Conservation (phyloP, 2,113 vertebrate species). For the Coptodon bakossiorum region DNA sequence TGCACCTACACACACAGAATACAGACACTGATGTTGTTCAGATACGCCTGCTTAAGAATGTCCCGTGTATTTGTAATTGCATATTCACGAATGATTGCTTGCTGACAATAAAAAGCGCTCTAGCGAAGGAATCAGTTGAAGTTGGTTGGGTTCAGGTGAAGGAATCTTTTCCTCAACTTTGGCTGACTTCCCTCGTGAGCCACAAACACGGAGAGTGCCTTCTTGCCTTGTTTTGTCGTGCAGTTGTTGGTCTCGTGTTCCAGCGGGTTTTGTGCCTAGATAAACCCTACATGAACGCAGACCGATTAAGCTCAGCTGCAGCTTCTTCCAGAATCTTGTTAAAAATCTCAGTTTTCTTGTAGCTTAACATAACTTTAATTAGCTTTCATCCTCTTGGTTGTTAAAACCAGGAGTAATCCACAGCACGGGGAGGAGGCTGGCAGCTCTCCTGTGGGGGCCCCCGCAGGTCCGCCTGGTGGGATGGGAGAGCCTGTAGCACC, state of each 20-base stretch:
- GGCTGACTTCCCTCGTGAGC: neutral
- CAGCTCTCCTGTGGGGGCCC: neutral
- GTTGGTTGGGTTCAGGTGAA: neutral
- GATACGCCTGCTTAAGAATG: neutral
- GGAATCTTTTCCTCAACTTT: neutral
- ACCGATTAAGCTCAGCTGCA: neutral
- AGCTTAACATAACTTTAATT: neutral
- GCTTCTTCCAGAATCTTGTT: neutral
- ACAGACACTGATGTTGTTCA: neutral
- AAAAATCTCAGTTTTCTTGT: neutral
- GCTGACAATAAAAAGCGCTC: rapidly evolving
- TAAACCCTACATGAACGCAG: neutral
- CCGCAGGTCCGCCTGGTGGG: neutral
- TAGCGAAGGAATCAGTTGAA: neutral
- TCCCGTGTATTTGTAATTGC: neutral
- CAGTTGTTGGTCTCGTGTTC: neutral
- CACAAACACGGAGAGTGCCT: rapidly evolving
- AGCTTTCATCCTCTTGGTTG: neutral
- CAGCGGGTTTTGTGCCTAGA: neutral
- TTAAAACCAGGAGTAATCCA: neutral
- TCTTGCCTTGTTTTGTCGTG: neutral
- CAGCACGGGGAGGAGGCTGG: neutral
- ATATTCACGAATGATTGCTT: neutral
- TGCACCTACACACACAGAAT: neutral
- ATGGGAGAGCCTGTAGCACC: neutral